phyloP scores from a whole-genome alignment of 1,140 invertebrate species.

The Euura saliciscinereae region DNA sequence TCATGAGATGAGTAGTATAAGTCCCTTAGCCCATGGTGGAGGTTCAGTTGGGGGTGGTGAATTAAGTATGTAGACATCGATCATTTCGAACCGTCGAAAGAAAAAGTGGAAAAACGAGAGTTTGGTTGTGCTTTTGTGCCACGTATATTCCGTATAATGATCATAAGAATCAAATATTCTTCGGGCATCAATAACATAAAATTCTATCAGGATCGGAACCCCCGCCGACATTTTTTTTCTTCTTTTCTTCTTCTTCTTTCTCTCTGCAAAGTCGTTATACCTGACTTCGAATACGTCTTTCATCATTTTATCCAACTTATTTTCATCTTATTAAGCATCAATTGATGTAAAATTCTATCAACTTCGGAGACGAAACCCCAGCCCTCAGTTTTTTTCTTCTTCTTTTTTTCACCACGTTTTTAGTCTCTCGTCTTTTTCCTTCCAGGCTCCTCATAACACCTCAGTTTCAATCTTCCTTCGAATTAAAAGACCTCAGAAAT shows the following conservation, averaged over 20 bases:
- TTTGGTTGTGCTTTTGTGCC: neutral
- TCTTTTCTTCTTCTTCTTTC: neutral
- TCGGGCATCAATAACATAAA: neutral
- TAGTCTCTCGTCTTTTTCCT: too few relatives aligned
- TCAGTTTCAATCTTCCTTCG: too few relatives aligned
- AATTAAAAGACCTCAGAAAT: too few relatives aligned
- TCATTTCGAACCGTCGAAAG: neutral
- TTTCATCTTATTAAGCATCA: neutral
- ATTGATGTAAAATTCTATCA: too few relatives aligned
- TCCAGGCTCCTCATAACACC: too few relatives aligned
- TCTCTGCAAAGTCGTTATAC: neutral
- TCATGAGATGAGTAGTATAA: too few relatives aligned
- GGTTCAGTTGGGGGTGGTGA: neutral
- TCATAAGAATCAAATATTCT: conserved; percentile 6
- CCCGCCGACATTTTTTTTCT: neutral
- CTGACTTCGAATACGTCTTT: neutral
- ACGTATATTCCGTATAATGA: neutral
- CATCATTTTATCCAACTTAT: neutral
- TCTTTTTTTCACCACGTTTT: too few relatives aligned
- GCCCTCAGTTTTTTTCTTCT: too few relatives aligned
- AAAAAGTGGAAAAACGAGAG: neutral
- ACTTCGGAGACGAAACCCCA: too few relatives aligned
- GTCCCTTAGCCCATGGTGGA: too few relatives aligned
- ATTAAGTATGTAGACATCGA: neutral
- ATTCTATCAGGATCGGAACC: neutral